These are phyloP conservation scores for Atta colombica DNA, from an alignment of 1,140 invertebrate species.

Conservation along the genomic window DNA sequence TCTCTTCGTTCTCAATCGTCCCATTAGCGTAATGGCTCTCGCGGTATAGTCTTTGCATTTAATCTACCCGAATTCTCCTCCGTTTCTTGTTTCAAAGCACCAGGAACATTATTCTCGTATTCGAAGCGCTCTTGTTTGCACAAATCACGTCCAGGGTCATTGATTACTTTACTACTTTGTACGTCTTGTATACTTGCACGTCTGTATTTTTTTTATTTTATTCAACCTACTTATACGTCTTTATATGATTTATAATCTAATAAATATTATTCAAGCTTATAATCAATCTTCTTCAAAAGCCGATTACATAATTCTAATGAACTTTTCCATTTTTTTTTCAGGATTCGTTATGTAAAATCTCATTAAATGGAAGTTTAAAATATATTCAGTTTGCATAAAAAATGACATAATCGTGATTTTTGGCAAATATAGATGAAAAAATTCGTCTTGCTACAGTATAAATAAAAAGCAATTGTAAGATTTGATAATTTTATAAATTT, in stretches of 20 bases:
- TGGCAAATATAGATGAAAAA: neutral
- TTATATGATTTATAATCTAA: neutral
- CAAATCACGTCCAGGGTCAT: neutral
- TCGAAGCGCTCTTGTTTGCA: constrained; percentile 16
- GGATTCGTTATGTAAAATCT: neutral
- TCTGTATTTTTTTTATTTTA: neutral
- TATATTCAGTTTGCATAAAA: neutral
- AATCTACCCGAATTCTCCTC: constrained; percentile 73
- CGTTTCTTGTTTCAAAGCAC: constrained; percentile 40
- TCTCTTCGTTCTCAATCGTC: constrained; percentile 71
- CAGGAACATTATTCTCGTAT: constrained; percentile 2
- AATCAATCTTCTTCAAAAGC: neutral
- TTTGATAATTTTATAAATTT: neutral
- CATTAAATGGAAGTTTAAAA: neutral
- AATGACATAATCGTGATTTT: neutral
- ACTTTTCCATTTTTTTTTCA: neutral
- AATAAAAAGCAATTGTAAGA: neutral
- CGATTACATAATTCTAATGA: neutral
- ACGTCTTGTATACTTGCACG: too few species aligned
- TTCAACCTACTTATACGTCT: neutral
- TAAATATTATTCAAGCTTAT: neutral
- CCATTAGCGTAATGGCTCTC: constrained; percentile 82
- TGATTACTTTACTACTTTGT: constrained; percentile 10
- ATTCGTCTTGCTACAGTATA: neutral
- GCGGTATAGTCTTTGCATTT: constrained; percentile 79